These are phyloP conservation scores for Pipra filicauda DNA, from an alignment of 2,113 vertebrate species.

Conservation along the genomic window DNA sequence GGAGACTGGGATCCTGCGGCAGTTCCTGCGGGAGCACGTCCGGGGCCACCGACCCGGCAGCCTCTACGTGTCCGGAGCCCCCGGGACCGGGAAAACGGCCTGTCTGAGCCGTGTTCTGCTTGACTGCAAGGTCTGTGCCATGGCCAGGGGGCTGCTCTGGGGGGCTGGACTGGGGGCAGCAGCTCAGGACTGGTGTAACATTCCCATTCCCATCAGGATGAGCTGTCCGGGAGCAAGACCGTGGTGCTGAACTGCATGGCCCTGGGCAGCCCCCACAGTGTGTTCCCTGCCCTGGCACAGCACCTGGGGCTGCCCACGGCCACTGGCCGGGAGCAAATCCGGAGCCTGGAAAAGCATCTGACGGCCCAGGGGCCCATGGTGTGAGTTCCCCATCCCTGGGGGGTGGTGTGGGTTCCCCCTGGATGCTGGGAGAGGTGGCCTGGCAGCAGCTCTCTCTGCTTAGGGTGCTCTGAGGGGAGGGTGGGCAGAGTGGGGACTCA, in stretches of 20 bases:
- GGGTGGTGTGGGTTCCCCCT: accelerated
- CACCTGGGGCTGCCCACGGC: constrained; percentile 69
- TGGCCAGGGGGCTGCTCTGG: background rate
- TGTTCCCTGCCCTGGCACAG: constrained; percentile 85
- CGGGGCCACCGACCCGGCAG: constrained; percentile 77
- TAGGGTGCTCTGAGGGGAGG: background rate
- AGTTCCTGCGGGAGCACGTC: constrained; percentile 81
- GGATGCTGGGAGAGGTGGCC: background rate
- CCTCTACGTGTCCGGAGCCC: constrained; percentile 92
- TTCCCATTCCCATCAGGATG: constrained; percentile 49
- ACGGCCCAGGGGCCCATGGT: constrained; percentile 79
- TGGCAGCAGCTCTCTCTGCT: background rate
- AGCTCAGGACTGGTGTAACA: accelerated
- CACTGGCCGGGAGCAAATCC: constrained; percentile 38
- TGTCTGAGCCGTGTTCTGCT: constrained; percentile 86
- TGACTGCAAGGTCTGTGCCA: constrained; percentile 78
- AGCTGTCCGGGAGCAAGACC: constrained; percentile 70
- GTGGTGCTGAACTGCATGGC: constrained; percentile 93
- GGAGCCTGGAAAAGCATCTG: constrained; percentile 80
- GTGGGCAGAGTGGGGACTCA: background rate
- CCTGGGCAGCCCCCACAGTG: constrained; percentile 80
- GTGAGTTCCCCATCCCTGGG: constrained; percentile 73
- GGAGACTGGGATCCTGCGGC: constrained; percentile 75
- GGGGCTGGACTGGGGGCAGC: background rate
- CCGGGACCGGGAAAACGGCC: constrained; percentile 93